A percentile compares a stretch with the other conserved stretches of the same genome.
These are phyloP conservation scores for Progne subis DNA, from an alignment of 2,113 vertebrate genomes.

Conservation along the genomic window DNA sequence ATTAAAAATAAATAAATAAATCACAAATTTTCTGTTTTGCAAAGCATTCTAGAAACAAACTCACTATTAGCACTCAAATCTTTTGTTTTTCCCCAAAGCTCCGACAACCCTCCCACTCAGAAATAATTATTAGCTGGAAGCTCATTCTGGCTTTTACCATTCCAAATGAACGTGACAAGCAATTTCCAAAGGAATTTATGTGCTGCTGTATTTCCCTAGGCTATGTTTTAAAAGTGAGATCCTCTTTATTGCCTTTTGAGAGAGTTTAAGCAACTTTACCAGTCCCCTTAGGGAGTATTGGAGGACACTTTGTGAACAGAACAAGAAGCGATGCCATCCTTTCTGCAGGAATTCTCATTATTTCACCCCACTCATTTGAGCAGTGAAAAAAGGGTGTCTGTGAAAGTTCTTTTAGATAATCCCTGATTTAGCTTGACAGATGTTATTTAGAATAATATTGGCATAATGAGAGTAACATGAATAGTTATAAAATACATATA, in stretches of 20 bases:
- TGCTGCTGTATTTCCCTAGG: conserved; percentile 48
- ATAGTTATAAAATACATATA: not conserved
- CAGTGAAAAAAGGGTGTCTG: not conserved
- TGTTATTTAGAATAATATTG: not conserved
- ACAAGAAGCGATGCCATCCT: not conserved
- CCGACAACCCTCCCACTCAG: conserved; percentile 37
- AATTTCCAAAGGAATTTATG: conserved; percentile 63
- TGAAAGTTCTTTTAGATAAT: not conserved
- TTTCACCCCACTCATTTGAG: not conserved
- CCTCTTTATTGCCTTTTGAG: conserved; percentile 48
- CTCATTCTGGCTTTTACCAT: conserved; percentile 53
- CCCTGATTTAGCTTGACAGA: not conserved
- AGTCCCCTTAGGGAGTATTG: not conserved
- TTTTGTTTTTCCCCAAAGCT: conserved; percentile 59
- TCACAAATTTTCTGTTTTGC: not conserved
- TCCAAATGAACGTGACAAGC: conserved; percentile 63
- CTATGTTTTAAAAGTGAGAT: conserved; percentile 47
- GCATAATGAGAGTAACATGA: not conserved
- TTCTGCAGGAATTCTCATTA: not conserved
- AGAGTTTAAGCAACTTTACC: conserved; percentile 47
- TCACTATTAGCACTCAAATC: conserved; percentile 4
- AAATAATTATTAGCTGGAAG: conserved; percentile 64
- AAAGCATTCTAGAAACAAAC: conserved; percentile 13
- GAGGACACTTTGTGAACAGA: not conserved
- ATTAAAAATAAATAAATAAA: not conserved